phyloP scores from a whole-genome alignment of 2,888 invertebrate species.

The Drosophila quasianomalipes region DNA sequence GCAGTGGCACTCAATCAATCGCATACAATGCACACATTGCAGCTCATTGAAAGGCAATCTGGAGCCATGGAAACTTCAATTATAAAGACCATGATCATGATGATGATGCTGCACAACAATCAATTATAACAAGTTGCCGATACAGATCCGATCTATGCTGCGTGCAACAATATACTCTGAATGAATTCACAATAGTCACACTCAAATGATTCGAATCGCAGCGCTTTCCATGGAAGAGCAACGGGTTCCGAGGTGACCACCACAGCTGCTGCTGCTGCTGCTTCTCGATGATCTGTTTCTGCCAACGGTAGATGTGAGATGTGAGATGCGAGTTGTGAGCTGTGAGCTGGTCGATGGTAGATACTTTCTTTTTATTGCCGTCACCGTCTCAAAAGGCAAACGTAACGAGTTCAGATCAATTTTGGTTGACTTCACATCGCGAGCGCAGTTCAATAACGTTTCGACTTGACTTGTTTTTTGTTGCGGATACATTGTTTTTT shows the following conservation, averaged over 20 bases:
- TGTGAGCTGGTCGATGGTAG: conserved; percentile 49
- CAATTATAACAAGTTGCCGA: conserved; percentile 75
- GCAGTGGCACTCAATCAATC: conserved; percentile 41
- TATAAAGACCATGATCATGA: conserved; percentile 11
- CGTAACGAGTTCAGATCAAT: conserved; percentile 81
- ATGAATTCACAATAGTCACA: conserved; percentile 52
- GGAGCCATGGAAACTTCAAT: conserved; percentile 30
- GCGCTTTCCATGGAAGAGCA: conserved; percentile 60
- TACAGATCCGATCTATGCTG: conserved; percentile 49
- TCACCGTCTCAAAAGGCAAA: conserved; percentile 62
- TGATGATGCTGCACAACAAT: conserved; percentile 75
- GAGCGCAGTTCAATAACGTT: conserved; percentile 68
- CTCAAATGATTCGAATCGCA: conserved; percentile 70
- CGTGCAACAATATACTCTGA: conserved; percentile 34
- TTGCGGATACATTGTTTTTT: conserved; percentile 45
- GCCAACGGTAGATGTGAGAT: conserved; percentile 21
- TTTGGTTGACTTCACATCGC: conserved; percentile 74
- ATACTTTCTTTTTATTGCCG: conserved; percentile 82
- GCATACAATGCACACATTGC: conserved; percentile 25
- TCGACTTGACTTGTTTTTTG: conserved; percentile 61
- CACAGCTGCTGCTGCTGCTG: conserved; percentile 24
- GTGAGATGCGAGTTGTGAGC: conserved; percentile 8
- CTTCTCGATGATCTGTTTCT: conserved; percentile 59
- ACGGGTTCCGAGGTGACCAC: conserved; percentile 20
- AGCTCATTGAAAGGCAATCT: conserved; percentile 46